A percentile compares a stretch with the other conserved stretches of the same genome.
Evolutionary conservation across 2,113 vertebrate species (phyloP).

Genomic region (Solea solea): DNA sequence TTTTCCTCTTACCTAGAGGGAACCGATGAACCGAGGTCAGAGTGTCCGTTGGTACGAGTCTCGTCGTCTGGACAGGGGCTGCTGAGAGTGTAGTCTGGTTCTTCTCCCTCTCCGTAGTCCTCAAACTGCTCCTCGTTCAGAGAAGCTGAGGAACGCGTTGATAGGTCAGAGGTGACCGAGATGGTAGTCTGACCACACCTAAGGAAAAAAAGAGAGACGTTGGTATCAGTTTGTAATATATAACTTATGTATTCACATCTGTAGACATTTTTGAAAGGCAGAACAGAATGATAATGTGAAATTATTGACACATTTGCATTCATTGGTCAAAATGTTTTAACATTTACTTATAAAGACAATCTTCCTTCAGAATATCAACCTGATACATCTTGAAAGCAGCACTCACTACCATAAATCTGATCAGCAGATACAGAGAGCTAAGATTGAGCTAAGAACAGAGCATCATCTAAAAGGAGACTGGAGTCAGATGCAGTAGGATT

Average conservation of each 20-base stretch:
- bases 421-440: too few species aligned
- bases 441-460: too few species aligned
- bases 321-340: too few species aligned
- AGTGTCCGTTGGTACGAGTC: slow-evolving; percentile 89
- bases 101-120: slow-evolving; percentile 96
- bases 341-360: too few species aligned
- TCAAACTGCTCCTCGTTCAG: slow-evolving; percentile 98
- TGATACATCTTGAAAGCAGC: too few species aligned
- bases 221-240: background rate
- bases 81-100: slow-evolving; percentile 90
- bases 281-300: too few species aligned
- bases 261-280: too few species aligned
- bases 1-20: slow-evolving; percentile 87
- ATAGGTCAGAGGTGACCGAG: slow-evolving; percentile 90
- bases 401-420: too few species aligned
- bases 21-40: slow-evolving; percentile 95
- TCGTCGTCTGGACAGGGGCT: slow-evolving; percentile 94
- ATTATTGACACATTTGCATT: too few species aligned
- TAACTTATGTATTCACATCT: background rate
- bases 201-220: slow-evolving; percentile 37
- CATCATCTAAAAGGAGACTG: background rate
- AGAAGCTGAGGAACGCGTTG: slow-evolving; percentile 91
- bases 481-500: background rate
- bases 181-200: slow-evolving; percentile 87
- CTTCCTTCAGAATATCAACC: too few species aligned